phyloP scores from a whole-genome alignment of 2,797 vertebrate genomes.

The Danio aesculapii region DNA sequence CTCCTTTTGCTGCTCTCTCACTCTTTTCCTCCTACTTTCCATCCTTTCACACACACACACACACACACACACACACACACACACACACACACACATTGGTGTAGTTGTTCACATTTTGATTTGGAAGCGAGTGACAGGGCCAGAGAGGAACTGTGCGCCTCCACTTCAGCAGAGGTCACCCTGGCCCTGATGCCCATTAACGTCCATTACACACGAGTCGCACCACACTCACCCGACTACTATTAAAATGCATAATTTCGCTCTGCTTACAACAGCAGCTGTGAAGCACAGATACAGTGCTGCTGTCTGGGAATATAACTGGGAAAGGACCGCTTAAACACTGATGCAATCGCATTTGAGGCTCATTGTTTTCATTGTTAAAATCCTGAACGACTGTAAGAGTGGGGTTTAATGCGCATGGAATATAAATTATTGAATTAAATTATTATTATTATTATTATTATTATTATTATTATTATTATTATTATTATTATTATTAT shows the following conservation, averaged over 20 bases:
- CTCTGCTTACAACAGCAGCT: conserved; percentile 66
- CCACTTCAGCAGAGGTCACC: conserved; percentile 94
- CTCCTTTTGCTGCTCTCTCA: conserved; percentile 48
- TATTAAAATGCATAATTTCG: conserved; percentile 84
- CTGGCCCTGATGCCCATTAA: conserved; percentile 86
- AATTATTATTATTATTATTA: not conserved
- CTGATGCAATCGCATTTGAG: conserved; percentile 5
- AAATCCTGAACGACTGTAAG: not conserved
- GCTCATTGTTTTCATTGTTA: not conserved
- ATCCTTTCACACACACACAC: conserved; percentile 58
- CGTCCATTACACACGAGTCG: conserved; percentile 68
- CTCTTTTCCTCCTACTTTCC: conserved; percentile 35
- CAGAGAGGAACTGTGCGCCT: conserved; percentile 86
- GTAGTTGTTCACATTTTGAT: conserved; percentile 62
- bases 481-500: not conserved
- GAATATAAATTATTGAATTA: not conserved
- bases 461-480: not conserved
- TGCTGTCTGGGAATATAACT: conserved; percentile 40
- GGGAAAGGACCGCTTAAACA: conserved; percentile 41
- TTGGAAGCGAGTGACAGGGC: conserved; percentile 81
- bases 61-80: conserved; percentile 66
- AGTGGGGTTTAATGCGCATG: not conserved
- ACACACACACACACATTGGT: conserved; percentile 57
- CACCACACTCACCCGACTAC: conserved; percentile 70
- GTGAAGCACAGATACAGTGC: conserved; percentile 40